Evolutionary conservation across 1,140 invertebrate genomes (phyloP).

Genomic region (Elysia chlorotica): DNA sequence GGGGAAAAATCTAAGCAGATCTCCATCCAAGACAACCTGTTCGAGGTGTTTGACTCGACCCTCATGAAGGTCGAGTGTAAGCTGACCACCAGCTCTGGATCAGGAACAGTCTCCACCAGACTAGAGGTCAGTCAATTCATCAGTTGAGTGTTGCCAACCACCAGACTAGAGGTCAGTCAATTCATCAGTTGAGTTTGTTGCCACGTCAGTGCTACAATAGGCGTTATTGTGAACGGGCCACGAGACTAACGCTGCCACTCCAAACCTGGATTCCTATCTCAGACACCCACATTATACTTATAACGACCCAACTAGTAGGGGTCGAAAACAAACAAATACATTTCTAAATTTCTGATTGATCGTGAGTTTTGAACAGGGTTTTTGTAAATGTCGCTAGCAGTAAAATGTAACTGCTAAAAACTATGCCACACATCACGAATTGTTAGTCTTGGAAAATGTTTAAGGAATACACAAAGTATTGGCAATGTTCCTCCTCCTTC

Average conservation of each 20-base stretch:
- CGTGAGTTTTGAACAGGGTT: too few relatives aligned
- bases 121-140: neutral
- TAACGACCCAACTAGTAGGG: too few relatives aligned
- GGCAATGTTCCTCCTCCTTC: too few relatives aligned
- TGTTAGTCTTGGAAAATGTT: too few relatives aligned
- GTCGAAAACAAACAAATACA: too few relatives aligned
- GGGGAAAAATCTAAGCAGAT: constrained; percentile 11
- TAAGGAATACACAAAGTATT: too few relatives aligned
- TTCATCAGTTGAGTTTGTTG: too few relatives aligned
- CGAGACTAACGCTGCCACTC: neutral
- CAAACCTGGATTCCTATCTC: neutral
- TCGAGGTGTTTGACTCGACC: neutral
- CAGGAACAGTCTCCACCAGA: neutral
- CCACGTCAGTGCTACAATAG: neutral
- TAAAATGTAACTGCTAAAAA: too few relatives aligned
- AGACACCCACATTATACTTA: neutral
- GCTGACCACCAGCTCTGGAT: neutral
- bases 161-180: neutral
- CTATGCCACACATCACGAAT: too few relatives aligned
- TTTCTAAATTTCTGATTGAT: too few relatives aligned
- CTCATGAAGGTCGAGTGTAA: constrained; percentile 5
- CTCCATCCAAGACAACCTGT: neutral
- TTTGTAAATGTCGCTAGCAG: too few relatives aligned
- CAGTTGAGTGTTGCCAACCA: neutral
- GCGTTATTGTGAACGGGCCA: neutral